phyloP scores from a whole-genome alignment of 2,797 vertebrate genomes.

The Thunnus albacares region DNA sequence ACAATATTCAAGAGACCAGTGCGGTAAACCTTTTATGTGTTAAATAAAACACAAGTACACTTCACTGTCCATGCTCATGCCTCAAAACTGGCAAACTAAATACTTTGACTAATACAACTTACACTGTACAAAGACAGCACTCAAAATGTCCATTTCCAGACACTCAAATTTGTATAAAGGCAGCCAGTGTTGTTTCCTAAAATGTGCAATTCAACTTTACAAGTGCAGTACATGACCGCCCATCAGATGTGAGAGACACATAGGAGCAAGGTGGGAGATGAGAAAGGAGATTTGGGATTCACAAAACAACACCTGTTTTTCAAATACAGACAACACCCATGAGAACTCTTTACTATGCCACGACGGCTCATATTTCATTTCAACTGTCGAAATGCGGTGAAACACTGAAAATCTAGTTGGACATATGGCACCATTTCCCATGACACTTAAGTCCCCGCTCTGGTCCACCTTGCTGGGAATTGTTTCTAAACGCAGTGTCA shows the following conservation, averaged over 20 bases:
- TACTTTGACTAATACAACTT: conserved; percentile 14
- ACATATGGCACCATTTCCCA: conserved; percentile 82
- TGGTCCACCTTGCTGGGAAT: conserved; percentile 84
- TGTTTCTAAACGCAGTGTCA: conserved; percentile 85
- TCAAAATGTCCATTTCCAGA: conserved; percentile 43
- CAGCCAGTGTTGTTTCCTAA: conserved; percentile 23
- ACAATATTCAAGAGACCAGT: conserved; percentile 39
- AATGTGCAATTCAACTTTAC: conserved; percentile 43
- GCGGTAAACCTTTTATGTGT: conserved; percentile 51
- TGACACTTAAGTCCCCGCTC: conserved; percentile 81
- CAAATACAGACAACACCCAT: conserved; percentile 69
- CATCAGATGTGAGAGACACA: conserved; percentile 66
- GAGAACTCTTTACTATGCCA: conserved; percentile 49
- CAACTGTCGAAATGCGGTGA: conserved; percentile 67
- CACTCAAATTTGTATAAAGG: conserved; percentile 17
- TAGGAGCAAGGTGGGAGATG: conserved; percentile 73
- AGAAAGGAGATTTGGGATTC: conserved; percentile 81
- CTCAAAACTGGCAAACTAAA: conserved; percentile 25
- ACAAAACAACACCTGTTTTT: conserved; percentile 81
- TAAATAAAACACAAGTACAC: conserved; percentile 42
- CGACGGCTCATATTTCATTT: conserved; percentile 73
- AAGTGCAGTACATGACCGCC: conserved; percentile 51
- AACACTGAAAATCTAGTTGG: conserved; percentile 81
- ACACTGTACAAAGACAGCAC: conserved; percentile 8
- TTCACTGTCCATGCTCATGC: conserved; percentile 29